Evolutionary conservation across 2,888 invertebrate species (phyloP), one percentile per base, ranked within the genome.

Genomic region (Latheticus oryzae): DNA sequence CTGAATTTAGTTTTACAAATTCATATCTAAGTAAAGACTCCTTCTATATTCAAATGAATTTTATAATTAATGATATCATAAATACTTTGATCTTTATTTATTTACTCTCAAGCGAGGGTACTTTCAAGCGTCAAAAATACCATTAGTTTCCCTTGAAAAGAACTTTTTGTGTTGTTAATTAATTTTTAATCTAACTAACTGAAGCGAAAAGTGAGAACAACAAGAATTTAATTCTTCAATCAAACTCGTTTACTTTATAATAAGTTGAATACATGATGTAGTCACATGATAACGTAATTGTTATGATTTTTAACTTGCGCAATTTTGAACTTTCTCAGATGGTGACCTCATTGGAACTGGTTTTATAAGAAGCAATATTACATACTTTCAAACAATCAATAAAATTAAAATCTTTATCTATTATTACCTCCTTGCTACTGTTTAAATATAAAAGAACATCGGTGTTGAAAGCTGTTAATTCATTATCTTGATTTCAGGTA

Each of bases 271-370:
- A 26, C 9, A n/a, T 5, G 33, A 33, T 37, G 19, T 11, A 42
- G 24, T 42, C 13, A 12, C n/a, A n/a, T 35, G 35, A n/a, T 12
- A 24, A 9, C 11, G 4, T 7, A 5, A 19, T 37, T 15, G n/a
- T 28, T 28, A 43, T 28, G 28, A 43, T 38, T 37, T 50, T 48
- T 50, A n/a, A 38, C 37, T 50, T 50, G 28, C 30, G 50, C 28
- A 37, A 50, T 50, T 50, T 50, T 16, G 37, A 19, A 50, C 50
- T 50, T 50, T 50, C 50, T 28, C 50, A 38, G 12, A 24, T 24
- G 50, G 12, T 50, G 50, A 50, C 50, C 50, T 23, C 16, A 21
- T 17, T 50, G 38, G 19, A 38, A 50, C 48, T 35, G 48, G 38
- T 50, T 15, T n/a, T 16, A 24, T 24, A 11, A 19, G 32, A 32